Evolutionary conservation across 2,797 vertebrate genomes (phyloP).

Genomic region (Myotis pilosus): DNA sequence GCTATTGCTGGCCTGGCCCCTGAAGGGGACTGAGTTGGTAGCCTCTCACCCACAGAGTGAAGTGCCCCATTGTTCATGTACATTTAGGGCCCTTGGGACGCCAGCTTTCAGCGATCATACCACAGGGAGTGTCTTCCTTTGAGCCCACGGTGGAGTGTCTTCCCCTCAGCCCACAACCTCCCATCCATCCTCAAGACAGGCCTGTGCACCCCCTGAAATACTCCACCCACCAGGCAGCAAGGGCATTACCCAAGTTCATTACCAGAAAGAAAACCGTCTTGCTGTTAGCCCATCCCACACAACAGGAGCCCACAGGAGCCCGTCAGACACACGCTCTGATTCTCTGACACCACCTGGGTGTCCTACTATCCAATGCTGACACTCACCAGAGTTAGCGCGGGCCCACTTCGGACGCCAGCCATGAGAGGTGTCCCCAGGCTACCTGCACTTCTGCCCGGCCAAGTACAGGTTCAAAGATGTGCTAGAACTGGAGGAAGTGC

Average conservation of each 20-base stretch:
- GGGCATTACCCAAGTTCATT: not conserved
- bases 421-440: not conserved
- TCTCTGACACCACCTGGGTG: not conserved
- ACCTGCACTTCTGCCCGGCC: not conserved
- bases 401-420: not conserved
- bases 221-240: not conserved
- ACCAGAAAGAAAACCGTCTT: not conserved
- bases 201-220: accelerated
- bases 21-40: not conserved
- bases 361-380: not conserved
- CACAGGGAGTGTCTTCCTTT: not conserved
- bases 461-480: not conserved
- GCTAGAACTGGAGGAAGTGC: not conserved
- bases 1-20: not conserved
- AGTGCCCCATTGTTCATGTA: not conserved
- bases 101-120: not conserved
- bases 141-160: not conserved
- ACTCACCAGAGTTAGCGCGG: too few relatives aligned
- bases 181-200: too few relatives aligned
- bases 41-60: not conserved
- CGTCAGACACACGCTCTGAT: too few relatives aligned
- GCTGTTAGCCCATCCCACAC: not conserved
- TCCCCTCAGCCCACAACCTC: not conserved
- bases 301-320: not conserved
- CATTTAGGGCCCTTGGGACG: not conserved